A percentile compares a stretch with the other conserved stretches of the same genome.
phyloP scores from a whole-genome alignment of 2,797 vertebrate genomes.

The Nannoperca obscura region DNA sequence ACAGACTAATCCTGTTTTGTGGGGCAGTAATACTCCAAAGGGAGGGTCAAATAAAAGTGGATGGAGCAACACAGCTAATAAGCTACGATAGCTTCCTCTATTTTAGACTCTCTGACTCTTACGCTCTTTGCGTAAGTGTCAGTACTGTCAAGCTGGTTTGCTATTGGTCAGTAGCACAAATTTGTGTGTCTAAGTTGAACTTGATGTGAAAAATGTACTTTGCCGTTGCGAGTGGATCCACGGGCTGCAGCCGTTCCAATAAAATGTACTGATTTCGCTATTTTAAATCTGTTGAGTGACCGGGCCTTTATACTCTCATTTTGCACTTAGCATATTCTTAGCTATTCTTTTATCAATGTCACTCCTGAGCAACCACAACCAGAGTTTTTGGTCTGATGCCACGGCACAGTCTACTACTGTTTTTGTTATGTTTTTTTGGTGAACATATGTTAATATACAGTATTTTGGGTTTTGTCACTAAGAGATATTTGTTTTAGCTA shows the following conservation, averaged over 20 bases:
- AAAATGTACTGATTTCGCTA: neutral
- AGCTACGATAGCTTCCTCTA: neutral
- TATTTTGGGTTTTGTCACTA: slow-evolving; percentile 22
- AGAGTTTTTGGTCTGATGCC: neutral
- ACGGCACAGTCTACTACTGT: slow-evolving; percentile 6
- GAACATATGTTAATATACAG: neutral
- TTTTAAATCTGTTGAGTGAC: neutral
- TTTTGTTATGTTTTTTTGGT: neutral
- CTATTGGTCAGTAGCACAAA: neutral
- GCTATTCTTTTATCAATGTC: neutral
- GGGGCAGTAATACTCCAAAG: neutral
- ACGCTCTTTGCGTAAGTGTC: neutral
- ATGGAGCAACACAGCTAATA: neutral
- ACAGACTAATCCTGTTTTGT: slow-evolving; percentile 1
- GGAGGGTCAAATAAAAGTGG: neutral
- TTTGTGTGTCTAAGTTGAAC: slow-evolving; percentile 1
- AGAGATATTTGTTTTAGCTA: slow-evolving; percentile 35
- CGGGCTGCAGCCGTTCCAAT: slow-evolving; percentile 1
- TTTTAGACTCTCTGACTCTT: neutral
- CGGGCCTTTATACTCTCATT: neutral
- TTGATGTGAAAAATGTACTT: neutral
- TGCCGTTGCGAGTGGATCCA: slow-evolving; percentile 1
- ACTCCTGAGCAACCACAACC: neutral
- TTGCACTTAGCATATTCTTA: neutral
- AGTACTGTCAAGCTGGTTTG: slow-evolving; percentile 12